A percentile compares a stretch with the other conserved stretches of the same genome.
Conservation (phyloP, 2,888 invertebrate species). For the Teleogryllus oceanicus region DNA sequence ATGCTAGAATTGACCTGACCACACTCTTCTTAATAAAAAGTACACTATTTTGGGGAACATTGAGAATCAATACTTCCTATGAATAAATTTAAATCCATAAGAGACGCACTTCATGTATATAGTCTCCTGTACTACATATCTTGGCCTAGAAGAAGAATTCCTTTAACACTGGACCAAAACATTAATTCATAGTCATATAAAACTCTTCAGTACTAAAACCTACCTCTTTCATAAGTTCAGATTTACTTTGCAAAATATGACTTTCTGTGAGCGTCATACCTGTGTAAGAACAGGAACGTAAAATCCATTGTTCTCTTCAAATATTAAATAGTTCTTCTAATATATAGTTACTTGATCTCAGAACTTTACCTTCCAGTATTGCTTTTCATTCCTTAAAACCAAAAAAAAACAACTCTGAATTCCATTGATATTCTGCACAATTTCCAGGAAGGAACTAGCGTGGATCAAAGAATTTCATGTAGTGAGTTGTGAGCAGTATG, state of each 20-base stretch:
- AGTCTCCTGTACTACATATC: no score
- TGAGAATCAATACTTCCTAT: no score
- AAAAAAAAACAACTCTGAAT: not conserved
- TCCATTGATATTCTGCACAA: not conserved
- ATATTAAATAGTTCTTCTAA: slow-evolving; percentile 56
- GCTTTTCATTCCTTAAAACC: slow-evolving; percentile 46
- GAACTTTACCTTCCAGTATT: slow-evolving; percentile 44
- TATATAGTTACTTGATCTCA: slow-evolving; percentile 53
- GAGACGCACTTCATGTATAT: no score
- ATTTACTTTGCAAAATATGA: slow-evolving; percentile 42
- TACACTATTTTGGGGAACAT: no score
- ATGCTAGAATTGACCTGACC: no score
- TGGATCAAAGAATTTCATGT: no score
- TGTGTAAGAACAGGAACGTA: slow-evolving; percentile 53
- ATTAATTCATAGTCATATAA: no score
- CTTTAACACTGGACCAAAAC: no score
- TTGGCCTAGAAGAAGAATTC: no score
- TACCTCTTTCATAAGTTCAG: slow-evolving; percentile 50
- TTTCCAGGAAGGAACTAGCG: not conserved
- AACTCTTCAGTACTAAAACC: slow-evolving; percentile 26
- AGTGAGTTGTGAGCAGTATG: no score
- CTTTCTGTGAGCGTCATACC: slow-evolving; percentile 54
- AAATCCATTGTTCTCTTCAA: slow-evolving; percentile 52
- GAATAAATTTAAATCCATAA: no score
- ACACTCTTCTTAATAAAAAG: no score